Evolutionary conservation across 2,113 vertebrate species (phyloP).

Genomic region (Cnemophilus loriae): DNA sequence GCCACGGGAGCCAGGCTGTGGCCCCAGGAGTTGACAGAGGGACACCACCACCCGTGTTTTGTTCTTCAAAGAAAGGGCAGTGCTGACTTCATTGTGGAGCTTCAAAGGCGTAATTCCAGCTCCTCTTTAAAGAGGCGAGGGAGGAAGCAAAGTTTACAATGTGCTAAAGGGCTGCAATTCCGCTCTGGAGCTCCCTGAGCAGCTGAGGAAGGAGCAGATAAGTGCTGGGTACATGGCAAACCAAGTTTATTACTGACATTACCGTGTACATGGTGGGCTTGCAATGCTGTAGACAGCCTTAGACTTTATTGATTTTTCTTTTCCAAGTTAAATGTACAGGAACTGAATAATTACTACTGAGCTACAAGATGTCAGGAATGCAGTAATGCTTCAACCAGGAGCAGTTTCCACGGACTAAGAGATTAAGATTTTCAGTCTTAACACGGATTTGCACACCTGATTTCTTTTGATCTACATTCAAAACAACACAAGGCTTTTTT

Average conservation of each 20-base stretch:
- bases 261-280: slow-evolving; percentile 38
- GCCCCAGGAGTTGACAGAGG: neutral
- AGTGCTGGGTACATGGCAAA: slow-evolving; percentile 45
- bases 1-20: neutral
- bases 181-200: neutral
- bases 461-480: neutral
- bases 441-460: neutral
- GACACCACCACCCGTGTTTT: neutral
- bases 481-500: neutral
- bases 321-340: slow-evolving; percentile 60
- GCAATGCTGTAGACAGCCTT: slow-evolving; percentile 63
- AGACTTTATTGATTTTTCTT: slow-evolving; percentile 31
- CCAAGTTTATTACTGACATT: slow-evolving; percentile 68
- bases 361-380: slow-evolving; percentile 54
- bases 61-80: slow-evolving; percentile 60
- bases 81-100: neutral
- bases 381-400: slow-evolving; percentile 24
- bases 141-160: slow-evolving; percentile 37
- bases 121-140: neutral
- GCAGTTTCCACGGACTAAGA: slow-evolving; percentile 10
- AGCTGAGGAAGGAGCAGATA: neutral
- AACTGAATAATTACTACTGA: slow-evolving; percentile 53
- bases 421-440: neutral
- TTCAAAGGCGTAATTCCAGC: slow-evolving; percentile 33
- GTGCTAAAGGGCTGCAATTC: neutral